phyloP scores from a whole-genome alignment of 2,113 vertebrate species.

The Parus major region DNA sequence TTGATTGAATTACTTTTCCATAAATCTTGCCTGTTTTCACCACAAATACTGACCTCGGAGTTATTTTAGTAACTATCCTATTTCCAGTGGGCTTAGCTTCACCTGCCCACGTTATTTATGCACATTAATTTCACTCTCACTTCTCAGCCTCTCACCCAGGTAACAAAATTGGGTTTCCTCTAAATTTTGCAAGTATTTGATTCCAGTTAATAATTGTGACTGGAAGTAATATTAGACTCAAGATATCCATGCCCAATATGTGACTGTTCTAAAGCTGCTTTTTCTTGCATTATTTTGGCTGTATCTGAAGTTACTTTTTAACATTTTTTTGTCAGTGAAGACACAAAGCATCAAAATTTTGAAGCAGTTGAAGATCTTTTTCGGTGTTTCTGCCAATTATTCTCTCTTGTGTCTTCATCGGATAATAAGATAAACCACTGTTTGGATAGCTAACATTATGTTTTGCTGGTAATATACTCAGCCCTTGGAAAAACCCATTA shows the following conservation, averaged over 20 bases:
- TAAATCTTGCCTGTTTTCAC: conserved; percentile 42
- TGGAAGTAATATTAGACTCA: not conserved
- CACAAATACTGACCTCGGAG: conserved; percentile 15
- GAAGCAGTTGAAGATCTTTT: not conserved
- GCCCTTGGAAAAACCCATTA: not conserved
- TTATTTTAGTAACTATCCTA: conserved; percentile 6
- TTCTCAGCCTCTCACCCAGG: not conserved
- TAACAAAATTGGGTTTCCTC: not conserved
- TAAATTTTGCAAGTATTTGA: not conserved
- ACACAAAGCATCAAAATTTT: not conserved
- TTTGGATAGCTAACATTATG: not conserved
- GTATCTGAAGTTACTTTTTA: not conserved
- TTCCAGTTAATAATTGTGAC: not conserved
- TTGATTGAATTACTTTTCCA: conserved; percentile 37
- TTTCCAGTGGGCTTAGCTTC: not conserved
- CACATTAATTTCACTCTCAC: not conserved
- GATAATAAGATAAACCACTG: not conserved
- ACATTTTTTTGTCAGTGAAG: not conserved
- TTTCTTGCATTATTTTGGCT: not conserved
- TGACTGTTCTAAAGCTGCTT: not conserved
- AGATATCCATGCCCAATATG: not conserved
- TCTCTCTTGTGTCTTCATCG: not conserved
- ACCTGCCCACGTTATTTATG: not conserved
- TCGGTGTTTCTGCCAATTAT: not conserved
- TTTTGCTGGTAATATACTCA: not conserved